Evolutionary conservation across 2,113 vertebrate species (phyloP), one percentile per base, ranked within the genome.

Genomic region (Phalacrocorax carbo): DNA sequence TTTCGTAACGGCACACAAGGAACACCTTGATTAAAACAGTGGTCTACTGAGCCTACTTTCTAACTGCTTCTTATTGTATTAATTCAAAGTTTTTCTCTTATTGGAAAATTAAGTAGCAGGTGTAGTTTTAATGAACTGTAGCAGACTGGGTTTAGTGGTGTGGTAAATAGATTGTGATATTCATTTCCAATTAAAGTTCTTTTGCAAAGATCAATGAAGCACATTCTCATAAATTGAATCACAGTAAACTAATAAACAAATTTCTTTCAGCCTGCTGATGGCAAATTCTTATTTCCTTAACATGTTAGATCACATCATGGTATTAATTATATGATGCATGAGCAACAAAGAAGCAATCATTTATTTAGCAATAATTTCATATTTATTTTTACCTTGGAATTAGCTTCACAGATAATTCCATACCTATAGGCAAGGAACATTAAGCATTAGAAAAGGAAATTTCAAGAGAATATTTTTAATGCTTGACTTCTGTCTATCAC

Each of bases 121-220:
- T 98, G 98, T 98, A 97, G 92, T 90, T 97, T 97, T 98, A 98
- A 98, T 98, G 97, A 98, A 97, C 94, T 97, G 96, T 86, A 98
- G 96, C 94, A 96, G 96, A 62, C 97, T 93, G 94, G 82, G 94
- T 90, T 98, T 97, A 97, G 96, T 97, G 97, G 96, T 97, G 97
- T 98, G 97, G 96, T 96, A 98, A 98, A 98, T 98, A 97, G 97
- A 98, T 98, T 97, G 97, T 97, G 96, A 98, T 98, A 98, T 96
- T 98, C 97, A 97, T 98, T 98, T 98, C 97, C 98, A 98, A 98
- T 98, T 98, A 98, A 98, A 98, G 95, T 98, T 97, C 97, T 97
- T 98, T 97, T 97, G 95, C 97, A 97, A 98, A 98, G 98, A 98
- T 98, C 98, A 98, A 94, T 97, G 98, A 98, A 98, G 98, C 98